Conservation (phyloP, 1,140 invertebrate species). For the Scaptomyza pallida region DNA sequence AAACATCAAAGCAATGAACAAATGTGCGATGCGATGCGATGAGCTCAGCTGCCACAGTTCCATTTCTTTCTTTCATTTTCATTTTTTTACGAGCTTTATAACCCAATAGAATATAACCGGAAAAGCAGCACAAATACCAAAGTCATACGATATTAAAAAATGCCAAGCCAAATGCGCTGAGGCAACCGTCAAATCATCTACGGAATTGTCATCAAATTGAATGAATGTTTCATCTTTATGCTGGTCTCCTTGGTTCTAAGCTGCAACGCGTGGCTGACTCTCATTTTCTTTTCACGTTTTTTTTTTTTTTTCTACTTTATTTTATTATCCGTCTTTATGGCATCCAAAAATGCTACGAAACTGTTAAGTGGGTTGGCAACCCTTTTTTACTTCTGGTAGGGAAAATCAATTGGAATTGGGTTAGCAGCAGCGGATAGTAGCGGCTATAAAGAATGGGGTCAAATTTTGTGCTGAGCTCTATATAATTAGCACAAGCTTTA, state of each 20-base stretch:
- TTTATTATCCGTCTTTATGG: constrained; percentile 49
- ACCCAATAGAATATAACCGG: constrained; percentile 23
- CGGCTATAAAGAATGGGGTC: constrained; percentile 40
- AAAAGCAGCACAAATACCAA: constrained; percentile 49
- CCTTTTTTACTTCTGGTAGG: constrained; percentile 31
- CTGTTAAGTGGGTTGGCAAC: constrained; percentile 20
- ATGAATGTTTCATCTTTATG: constrained; percentile 40
- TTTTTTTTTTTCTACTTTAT: too few relatives aligned
- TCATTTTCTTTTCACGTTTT: constrained; percentile 49
- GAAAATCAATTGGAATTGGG: constrained; percentile 61
- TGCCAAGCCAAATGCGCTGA: constrained; percentile 71
- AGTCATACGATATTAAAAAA: constrained; percentile 76
- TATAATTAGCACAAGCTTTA: constrained; percentile 57
- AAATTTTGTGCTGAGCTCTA: constrained; percentile 44
- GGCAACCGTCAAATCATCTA: constrained; percentile 77
- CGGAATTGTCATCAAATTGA: constrained; percentile 82
- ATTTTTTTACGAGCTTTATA: constrained; percentile 54
- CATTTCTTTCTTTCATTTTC: too few relatives aligned
- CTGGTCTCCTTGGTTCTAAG: constrained; percentile 46
- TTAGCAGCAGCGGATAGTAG: constrained; percentile 33
- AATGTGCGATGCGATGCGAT: too few relatives aligned
- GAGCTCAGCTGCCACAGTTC: constrained; percentile 67
- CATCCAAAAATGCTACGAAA: constrained; percentile 33
- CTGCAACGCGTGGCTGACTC: constrained; percentile 73
- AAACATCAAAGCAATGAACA: constrained; percentile 43